phyloP scores from a whole-genome alignment of 1,140 invertebrate genomes.

The Solenopsis invicta region DNA sequence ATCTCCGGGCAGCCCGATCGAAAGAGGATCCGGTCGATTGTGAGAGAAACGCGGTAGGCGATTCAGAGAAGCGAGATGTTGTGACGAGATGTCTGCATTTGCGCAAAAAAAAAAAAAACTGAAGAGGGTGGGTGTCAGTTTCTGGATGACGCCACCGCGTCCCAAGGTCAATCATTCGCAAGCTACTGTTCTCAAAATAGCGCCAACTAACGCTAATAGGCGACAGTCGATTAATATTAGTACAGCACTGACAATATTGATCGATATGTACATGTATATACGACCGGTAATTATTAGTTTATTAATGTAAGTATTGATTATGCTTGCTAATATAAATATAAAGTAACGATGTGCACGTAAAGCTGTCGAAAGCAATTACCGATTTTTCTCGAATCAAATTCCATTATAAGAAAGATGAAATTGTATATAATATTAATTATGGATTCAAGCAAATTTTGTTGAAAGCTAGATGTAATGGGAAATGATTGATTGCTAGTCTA shows the following conservation, averaged over 20 bases:
- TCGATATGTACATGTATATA: background rate
- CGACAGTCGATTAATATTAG: conserved; percentile 28
- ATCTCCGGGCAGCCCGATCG: conserved; percentile 5
- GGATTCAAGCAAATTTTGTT: conserved; percentile 18
- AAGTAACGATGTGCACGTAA: background rate
- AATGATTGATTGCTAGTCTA: conserved; percentile 20
- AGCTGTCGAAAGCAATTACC: background rate
- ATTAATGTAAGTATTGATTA: background rate
- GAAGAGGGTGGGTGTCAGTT: conserved; percentile 15
- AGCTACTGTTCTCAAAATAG: conserved; percentile 26
- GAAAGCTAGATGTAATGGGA: background rate
- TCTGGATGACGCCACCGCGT: conserved; percentile 22
- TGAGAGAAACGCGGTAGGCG: conserved; percentile 11
- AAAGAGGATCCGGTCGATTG: conserved; percentile 15
- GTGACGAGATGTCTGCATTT: background rate
- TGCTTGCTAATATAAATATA: background rate
- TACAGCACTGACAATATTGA: background rate
- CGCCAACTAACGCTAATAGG: background rate
- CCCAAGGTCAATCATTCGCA: conserved; percentile 34
- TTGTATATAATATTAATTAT: conserved; percentile 16
- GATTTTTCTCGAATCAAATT: background rate
- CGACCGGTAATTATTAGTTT: background rate
- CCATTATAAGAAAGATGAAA: conserved; percentile 3
- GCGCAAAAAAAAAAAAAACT: background rate
- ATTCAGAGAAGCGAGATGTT: background rate